Conservation (phyloP, 2,113 vertebrate species). For the Uria aalge region DNA sequence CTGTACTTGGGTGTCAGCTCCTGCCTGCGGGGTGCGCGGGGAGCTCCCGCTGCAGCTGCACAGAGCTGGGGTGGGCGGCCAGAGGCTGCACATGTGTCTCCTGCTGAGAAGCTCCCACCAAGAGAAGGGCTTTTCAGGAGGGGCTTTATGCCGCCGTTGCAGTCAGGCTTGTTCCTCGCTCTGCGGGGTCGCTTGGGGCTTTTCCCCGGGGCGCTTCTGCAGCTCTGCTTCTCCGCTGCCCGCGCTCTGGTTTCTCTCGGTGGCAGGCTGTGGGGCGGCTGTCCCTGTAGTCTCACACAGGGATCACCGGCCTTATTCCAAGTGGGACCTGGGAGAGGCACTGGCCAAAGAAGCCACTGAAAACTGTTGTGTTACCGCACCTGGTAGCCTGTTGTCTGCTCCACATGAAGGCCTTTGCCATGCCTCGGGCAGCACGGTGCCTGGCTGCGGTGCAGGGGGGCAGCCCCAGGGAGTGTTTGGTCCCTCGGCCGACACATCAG, state of each 20-base stretch:
- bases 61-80: neutral
- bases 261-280: neutral
- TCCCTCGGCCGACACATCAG: fast-evolving
- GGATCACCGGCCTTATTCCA: neutral
- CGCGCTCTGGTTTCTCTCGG: fast-evolving
- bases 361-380: neutral
- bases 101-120: neutral
- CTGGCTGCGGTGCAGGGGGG: neutral
- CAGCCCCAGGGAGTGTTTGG: too few relatives aligned
- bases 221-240: fast-evolving
- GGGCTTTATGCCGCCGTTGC: fast-evolving
- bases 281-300: fast-evolving
- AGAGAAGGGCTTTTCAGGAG: neutral
- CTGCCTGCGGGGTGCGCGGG: neutral
- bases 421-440: fast-evolving
- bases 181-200: fast-evolving
- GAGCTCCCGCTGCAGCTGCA: neutral
- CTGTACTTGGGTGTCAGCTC: neutral
- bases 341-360: neutral
- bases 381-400: too few relatives aligned
- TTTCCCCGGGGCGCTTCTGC: too few relatives aligned
- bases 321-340: neutral
- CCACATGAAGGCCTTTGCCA: fast-evolving
- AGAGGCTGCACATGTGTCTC: fast-evolving
- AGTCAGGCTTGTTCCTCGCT: fast-evolving